Evolutionary conservation across 2,113 vertebrate species (phyloP).

Genomic region (Bettongia penicillata): DNA sequence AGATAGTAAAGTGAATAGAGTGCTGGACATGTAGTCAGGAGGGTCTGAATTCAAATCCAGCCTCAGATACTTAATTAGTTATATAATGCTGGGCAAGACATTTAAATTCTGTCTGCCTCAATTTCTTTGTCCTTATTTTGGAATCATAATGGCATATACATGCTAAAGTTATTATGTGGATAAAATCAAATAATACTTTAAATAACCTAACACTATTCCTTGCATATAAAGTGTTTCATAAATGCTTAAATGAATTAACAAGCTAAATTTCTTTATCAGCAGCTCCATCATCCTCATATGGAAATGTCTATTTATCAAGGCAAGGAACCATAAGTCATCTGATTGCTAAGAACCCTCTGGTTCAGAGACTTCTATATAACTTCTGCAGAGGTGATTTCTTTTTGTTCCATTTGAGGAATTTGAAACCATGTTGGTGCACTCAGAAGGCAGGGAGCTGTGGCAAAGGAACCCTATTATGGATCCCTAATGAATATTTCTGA

Average conservation of each 20-base stretch:
- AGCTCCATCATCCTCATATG: background rate
- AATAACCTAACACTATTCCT: background rate
- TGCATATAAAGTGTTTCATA: background rate
- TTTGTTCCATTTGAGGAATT: background rate
- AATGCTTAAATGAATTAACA: background rate
- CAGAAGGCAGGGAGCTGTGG: background rate
- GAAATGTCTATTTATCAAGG: background rate
- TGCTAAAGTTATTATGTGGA: background rate
- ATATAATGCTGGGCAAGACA: background rate
- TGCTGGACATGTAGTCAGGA: background rate
- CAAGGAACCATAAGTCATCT: background rate
- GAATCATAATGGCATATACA: background rate
- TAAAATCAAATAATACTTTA: background rate
- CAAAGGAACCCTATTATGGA: background rate
- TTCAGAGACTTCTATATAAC: background rate
- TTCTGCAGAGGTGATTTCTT: background rate
- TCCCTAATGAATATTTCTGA: background rate
- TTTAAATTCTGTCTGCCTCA: background rate
- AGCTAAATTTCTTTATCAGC: background rate
- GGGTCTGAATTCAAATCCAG: background rate
- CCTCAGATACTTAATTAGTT: background rate
- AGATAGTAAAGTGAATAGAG: background rate
- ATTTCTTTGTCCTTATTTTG: background rate
- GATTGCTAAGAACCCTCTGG: background rate
- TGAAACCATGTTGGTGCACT: background rate